Percentiles rank a stretch among this genome's conserved stretches.
phyloP scores from a whole-genome alignment of 1,140 invertebrate species.

The Drosophila erecta region DNA sequence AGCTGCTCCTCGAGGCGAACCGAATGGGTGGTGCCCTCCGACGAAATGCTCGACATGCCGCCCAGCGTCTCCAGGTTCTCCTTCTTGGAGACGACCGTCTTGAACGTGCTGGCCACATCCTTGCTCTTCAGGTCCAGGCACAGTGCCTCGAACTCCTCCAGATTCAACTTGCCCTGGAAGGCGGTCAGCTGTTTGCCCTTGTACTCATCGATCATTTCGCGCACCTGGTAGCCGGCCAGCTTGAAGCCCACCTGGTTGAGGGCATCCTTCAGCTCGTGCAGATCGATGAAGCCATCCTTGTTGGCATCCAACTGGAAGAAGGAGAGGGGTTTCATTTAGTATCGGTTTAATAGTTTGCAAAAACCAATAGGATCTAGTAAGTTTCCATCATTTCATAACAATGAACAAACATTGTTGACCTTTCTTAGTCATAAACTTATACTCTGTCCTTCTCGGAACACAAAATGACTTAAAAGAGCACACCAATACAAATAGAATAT shows the following conservation, averaged over 20 bases:
- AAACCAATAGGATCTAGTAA: background rate
- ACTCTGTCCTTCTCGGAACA: constrained; percentile 2
- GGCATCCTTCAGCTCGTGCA: constrained; percentile 94
- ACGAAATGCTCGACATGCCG: constrained; percentile 97
- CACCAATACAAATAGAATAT: background rate
- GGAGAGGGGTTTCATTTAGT: background rate
- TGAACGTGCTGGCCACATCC: constrained; percentile 95
- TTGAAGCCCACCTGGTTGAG: constrained; percentile 96
- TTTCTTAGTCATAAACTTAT: background rate
- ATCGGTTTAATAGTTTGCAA: background rate
- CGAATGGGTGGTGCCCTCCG: constrained; percentile 96
- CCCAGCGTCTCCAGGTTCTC: constrained; percentile 96
- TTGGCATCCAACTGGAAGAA: constrained; percentile 94
- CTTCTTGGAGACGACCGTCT: constrained; percentile 96
- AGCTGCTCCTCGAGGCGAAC: constrained; percentile 97
- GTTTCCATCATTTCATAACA: background rate
- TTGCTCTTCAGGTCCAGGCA: constrained; percentile 95
- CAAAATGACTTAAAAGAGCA: background rate
- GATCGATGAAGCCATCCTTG: constrained; percentile 95
- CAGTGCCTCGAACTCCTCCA: constrained; percentile 95
- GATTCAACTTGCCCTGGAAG: constrained; percentile 91
- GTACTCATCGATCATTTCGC: constrained; percentile 95
- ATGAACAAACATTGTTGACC: background rate
- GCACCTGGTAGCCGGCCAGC: constrained; percentile 94
- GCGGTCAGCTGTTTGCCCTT: constrained; percentile 89